Percentiles rank a stretch among this genome's conserved stretches.
These are phyloP conservation scores for Phaethornis superciliosus DNA, from an alignment of 2,113 vertebrate species.

Conservation along the genomic window DNA sequence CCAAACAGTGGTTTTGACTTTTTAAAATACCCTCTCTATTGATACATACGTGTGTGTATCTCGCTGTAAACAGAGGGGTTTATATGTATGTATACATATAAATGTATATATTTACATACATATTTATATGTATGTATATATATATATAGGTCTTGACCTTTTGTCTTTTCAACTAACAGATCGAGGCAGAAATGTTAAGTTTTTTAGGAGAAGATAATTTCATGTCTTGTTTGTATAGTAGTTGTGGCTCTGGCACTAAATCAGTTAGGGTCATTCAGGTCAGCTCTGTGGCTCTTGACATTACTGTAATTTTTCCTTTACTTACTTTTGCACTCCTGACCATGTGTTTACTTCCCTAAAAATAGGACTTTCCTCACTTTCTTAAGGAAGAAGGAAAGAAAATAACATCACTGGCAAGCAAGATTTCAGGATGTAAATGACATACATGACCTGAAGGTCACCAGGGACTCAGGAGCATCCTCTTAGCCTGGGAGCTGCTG, in stretches of 20 bases:
- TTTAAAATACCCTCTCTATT: not conserved
- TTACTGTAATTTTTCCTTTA: slow-evolving; percentile 15
- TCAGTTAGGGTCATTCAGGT: not conserved
- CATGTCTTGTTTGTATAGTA: not conserved
- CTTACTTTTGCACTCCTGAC: not conserved
- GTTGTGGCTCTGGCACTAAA: not conserved
- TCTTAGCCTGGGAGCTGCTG: not conserved
- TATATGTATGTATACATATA: not conserved
- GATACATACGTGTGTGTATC: rapidly evolving
- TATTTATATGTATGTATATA: not conserved
- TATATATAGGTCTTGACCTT: not conserved
- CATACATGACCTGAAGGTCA: not conserved
- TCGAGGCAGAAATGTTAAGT: not conserved
- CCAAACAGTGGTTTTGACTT: not conserved
- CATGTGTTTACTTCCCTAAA: slow-evolving; percentile 10
- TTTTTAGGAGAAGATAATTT: not conserved
- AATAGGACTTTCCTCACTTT: not conserved
- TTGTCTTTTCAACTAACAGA: not conserved
- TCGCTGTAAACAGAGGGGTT: not conserved
- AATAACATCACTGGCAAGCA: not conserved
- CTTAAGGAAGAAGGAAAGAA: not conserved
- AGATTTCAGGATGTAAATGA: not conserved
- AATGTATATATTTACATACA: no score
- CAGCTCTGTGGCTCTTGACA: not conserved
- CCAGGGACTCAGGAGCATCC: not conserved